A percentile compares a stretch with the other conserved stretches of the same genome.
These are phyloP conservation scores for Onychomys leucogaster DNA, from an alignment of 2,797 vertebrate species.

Conservation along the genomic window DNA sequence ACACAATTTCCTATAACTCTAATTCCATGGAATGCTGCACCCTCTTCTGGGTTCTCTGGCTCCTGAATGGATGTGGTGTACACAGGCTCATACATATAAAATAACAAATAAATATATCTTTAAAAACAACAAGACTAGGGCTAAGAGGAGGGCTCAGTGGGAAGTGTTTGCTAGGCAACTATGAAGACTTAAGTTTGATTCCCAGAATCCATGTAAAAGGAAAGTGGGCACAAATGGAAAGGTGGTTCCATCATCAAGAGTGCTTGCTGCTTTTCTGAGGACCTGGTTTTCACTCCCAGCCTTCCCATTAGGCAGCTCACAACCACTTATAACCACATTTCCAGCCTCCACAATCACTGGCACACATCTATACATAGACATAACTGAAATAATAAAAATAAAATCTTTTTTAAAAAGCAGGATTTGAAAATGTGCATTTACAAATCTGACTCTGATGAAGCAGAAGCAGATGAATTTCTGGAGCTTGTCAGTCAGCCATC, in stretches of 20 bases:
- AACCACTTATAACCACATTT: neutral
- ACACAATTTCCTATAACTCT: neutral
- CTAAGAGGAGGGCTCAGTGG: neutral
- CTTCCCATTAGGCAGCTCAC: no score
- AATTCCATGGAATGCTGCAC: no score
- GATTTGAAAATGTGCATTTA: neutral
- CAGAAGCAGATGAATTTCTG: neutral
- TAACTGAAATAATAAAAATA: neutral
- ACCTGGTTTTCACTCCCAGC: no score
- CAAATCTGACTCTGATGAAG: neutral
- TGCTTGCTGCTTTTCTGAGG: no score
- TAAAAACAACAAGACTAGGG: neutral
- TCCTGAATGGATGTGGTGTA: neutral
- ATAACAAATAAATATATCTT: neutral
- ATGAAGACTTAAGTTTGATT: neutral
- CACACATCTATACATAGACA: neutral
- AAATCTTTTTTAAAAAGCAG: neutral
- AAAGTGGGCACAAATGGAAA: neutral
- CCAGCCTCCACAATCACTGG: neutral
- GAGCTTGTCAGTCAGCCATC: neutral
- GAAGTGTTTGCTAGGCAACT: neutral
- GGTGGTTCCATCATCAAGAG: rapidly evolving
- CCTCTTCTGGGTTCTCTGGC: neutral
- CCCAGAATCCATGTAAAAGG: no score
- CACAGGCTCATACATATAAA: neutral